Evolutionary conservation across 2,797 vertebrate species (phyloP).

Genomic region (Geotrypetes seraphini): DNA sequence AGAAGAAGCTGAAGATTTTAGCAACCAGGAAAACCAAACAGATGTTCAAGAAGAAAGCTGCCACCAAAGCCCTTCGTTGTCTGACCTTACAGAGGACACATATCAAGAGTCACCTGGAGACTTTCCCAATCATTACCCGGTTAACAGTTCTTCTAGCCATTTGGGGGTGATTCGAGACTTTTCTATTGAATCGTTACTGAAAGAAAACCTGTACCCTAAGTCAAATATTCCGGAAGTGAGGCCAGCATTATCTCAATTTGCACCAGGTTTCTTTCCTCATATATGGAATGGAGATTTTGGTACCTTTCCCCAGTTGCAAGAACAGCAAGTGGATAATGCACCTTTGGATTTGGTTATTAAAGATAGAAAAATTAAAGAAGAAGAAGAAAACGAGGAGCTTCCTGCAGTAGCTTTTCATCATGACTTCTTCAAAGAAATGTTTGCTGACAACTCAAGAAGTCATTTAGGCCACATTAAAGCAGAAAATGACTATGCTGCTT

Average conservation of each 20-base stretch:
- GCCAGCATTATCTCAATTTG: constrained; percentile 70
- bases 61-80: constrained; percentile 72
- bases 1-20: constrained; percentile 64
- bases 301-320: constrained; percentile 71
- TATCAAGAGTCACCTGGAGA: constrained; percentile 53
- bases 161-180: constrained; percentile 82
- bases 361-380: constrained; percentile 88
- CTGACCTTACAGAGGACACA: constrained; percentile 50
- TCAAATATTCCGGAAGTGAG: constrained; percentile 71
- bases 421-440: constrained; percentile 86
- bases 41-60: constrained; percentile 64
- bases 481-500: constrained; percentile 81
- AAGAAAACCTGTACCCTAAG: constrained; percentile 88
- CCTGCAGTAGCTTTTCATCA: constrained; percentile 65
- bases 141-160: constrained; percentile 39
- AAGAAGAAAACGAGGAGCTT: constrained; percentile 85
- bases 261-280: constrained; percentile 83
- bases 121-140: constrained; percentile 45
- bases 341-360: constrained; percentile 88
- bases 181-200: constrained; percentile 87
- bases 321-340: constrained; percentile 59
- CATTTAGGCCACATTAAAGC: constrained; percentile 80
- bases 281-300: constrained; percentile 81
- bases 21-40: constrained; percentile 56
- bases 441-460: constrained; percentile 59